These are phyloP conservation scores for Amazona vittata DNA, from an alignment of 2,113 vertebrate species.

Conservation along the genomic window DNA sequence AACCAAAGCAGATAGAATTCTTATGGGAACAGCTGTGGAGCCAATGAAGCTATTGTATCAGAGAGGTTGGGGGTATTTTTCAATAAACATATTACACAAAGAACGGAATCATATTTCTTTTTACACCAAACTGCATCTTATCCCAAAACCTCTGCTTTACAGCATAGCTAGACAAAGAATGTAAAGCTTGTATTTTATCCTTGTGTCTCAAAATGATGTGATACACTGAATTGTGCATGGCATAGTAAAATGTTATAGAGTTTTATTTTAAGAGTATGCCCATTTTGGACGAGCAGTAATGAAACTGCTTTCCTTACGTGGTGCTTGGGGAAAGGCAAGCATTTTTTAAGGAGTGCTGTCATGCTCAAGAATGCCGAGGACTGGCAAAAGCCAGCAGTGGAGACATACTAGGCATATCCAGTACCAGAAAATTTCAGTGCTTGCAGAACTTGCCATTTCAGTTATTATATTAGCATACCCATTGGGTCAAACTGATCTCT, in stretches of 20 bases:
- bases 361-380: neutral
- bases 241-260: neutral
- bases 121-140: neutral
- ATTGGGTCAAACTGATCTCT: neutral
- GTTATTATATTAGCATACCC: neutral
- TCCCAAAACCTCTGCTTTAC: neutral
- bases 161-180: neutral
- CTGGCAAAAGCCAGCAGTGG: neutral
- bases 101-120: neutral
- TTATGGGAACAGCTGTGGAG: constrained; percentile 1
- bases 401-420: neutral
- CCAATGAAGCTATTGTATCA: neutral
- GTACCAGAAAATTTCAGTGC: neutral
- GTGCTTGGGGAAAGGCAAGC: neutral
- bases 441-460: neutral
- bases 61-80: neutral
- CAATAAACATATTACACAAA: neutral
- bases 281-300: neutral
- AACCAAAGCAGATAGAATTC: constrained; percentile 13
- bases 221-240: neutral
- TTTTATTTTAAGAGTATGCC: neutral
- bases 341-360: neutral
- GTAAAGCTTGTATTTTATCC: neutral
- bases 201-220: neutral
- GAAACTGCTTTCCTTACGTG: neutral